Conservation (phyloP, 2,888 invertebrate species). For the Hemaris fuciformis region DNA sequence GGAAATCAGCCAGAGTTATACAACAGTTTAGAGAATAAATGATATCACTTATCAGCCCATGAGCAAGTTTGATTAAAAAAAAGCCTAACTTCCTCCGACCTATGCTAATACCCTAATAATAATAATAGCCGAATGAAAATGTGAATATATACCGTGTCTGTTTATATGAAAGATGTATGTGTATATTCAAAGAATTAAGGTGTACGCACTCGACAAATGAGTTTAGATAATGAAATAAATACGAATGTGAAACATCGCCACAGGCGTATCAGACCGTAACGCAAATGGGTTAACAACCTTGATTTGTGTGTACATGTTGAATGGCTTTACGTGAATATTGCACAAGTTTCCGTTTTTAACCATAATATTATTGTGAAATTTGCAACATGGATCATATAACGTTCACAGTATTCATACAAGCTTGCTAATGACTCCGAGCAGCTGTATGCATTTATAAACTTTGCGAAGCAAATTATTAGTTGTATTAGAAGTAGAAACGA, state of each 20-base stretch:
- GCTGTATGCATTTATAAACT: neutral
- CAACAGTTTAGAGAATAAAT: no score
- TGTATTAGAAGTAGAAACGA: neutral
- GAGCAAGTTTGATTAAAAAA: no score
- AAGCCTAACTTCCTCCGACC: no score
- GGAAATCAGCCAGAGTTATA: no score
- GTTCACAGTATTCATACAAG: slow-evolving; percentile 8
- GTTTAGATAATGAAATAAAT: slow-evolving; percentile 40
- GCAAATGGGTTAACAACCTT: slow-evolving; percentile 75
- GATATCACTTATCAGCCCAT: no score
- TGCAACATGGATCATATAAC: slow-evolving; percentile 18
- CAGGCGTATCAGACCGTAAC: slow-evolving; percentile 72
- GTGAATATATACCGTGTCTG: no score
- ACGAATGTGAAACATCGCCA: slow-evolving; percentile 52
- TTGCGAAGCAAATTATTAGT: neutral
- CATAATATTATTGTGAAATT: slow-evolving; percentile 25
- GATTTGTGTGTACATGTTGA: slow-evolving; percentile 58
- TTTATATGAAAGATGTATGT: no score
- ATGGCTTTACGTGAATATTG: slow-evolving; percentile 44
- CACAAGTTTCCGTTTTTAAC: slow-evolving; percentile 36
- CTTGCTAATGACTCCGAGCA: neutral
- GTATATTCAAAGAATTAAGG: neutral
- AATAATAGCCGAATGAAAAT: no score
- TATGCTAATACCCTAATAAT: no score
- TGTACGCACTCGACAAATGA: slow-evolving; percentile 18